Percentiles rank a stretch among this genome's conserved stretches.
Conservation (phyloP, 2,113 vertebrate species). For the Paracanthobrama guichenoti region DNA sequence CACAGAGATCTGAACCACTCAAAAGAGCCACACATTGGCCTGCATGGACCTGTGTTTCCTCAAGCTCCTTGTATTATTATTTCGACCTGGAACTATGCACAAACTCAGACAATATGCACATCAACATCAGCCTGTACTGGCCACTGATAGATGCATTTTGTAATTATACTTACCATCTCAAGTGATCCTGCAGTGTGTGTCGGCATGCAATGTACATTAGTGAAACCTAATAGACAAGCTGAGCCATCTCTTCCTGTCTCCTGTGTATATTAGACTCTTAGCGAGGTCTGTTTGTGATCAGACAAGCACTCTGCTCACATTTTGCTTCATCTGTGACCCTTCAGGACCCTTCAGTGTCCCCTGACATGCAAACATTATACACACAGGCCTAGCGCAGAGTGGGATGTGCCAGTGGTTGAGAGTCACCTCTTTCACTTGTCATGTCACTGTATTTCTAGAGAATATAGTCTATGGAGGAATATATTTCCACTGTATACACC, state of each 20-base stretch:
- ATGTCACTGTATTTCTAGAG: not conserved
- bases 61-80: not conserved
- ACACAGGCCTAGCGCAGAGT: not conserved
- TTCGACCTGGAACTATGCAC: not conserved
- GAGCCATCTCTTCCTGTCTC: constrained; percentile 29
- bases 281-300: constrained; percentile 19
- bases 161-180: constrained; percentile 26
- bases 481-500: not conserved
- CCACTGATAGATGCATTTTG: constrained; percentile 17
- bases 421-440: not conserved
- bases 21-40: not conserved
- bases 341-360: constrained; percentile 5
- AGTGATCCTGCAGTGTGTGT: constrained; percentile 29
- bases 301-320: constrained; percentile 16
- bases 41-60: not conserved
- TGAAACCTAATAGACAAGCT: constrained; percentile 25
- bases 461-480: not conserved
- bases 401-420: not conserved
- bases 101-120: not conserved
- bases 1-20: not conserved
- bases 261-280: constrained; percentile 24
- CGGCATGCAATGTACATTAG: not conserved
- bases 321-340: constrained; percentile 17
- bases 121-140: not conserved
- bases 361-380: constrained; percentile 2